Base-by-base conservation (phyloP, 2,888 invertebrate genomes). In the Chironomus tentans region DNA sequence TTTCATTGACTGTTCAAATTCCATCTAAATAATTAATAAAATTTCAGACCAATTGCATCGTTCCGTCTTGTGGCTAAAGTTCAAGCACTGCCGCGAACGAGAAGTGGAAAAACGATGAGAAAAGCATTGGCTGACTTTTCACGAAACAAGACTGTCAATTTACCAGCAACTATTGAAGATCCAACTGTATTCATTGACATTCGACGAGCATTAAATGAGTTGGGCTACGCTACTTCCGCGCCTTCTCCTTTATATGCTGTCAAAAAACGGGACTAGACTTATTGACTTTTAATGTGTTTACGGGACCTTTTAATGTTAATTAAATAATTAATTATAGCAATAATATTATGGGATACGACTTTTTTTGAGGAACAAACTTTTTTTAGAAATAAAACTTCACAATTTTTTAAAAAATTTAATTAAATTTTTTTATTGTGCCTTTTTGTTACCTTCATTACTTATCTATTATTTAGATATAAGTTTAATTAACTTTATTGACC, bases 121-220 rank as follows among this genome's bases (percentile, higher is more conserved):
- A 94, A 93, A 81, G 91, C 93, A 0, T 91, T 97, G 78, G 88
- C 94, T 0, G 92, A 94, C 80, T 86, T 97, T 80, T 95, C 96
- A 2, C 88, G 90, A 72, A 92, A 93, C 48, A 92, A 94, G 82
- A 85, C 87, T 24, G 90, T 94, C 12, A 89, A 91, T 84, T 88
- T 96, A 80, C 87, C 95, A 72, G 90, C 92, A 3, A 95, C 95
- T 7, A 93, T 96, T 78, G 96, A 97, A 82, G 95, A 96, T 83
- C 88, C 93, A 4, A 87, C 87, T 50, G 93, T 95, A 7, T 96
- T 93, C 81, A 87, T 85, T 7, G 92, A 92, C 81, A 92, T 96
- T 79, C 91, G 91, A 81, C 82, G 85, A 12, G 92, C 90, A 0
- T 84, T 96, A 77, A 91, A 92, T 81, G 90, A 90, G 80, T 84